Evolutionary conservation across 2,113 vertebrate species (phyloP).

Genomic region (Engraulis encrasicolus): DNA sequence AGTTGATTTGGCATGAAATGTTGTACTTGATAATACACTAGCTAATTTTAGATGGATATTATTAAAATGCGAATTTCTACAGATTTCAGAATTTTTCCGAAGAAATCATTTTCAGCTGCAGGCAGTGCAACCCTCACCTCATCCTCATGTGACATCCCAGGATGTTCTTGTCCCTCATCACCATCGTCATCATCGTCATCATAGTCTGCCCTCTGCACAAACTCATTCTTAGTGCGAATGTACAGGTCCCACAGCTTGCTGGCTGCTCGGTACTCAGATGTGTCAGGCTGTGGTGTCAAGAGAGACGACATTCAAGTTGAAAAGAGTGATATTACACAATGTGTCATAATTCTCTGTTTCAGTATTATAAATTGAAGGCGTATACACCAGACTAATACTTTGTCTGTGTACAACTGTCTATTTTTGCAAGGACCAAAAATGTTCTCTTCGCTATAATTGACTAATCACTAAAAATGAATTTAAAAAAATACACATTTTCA

Average conservation of each 20-base stretch:
- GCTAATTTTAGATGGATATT: too few species aligned
- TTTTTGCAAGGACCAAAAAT: neutral
- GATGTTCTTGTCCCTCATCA: slow-evolving; percentile 85
- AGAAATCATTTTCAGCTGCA: neutral
- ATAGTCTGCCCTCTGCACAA: slow-evolving; percentile 93
- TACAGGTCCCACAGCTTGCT: slow-evolving; percentile 97
- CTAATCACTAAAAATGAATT: neutral
- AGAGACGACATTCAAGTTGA: neutral
- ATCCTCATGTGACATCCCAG: slow-evolving; percentile 83
- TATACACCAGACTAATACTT: neutral
- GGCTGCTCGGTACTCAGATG: slow-evolving; percentile 92
- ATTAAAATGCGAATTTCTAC: too few species aligned
- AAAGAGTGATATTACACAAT: neutral
- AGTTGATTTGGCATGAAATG: too few species aligned
- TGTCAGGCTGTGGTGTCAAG: slow-evolving; percentile 80
- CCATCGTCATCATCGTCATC: slow-evolving; percentile 93
- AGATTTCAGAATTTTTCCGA: too few species aligned
- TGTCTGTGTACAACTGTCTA: neutral
- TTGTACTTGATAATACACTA: too few species aligned
- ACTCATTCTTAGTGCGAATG: slow-evolving; percentile 94
- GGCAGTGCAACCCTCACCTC: slow-evolving; percentile 72
- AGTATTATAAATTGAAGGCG: neutral
- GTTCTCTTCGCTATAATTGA: neutral
- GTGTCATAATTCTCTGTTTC: neutral
- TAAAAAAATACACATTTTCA: neutral